Base-by-base conservation (phyloP, 2,797 vertebrate genomes). In the Arnoldichthys spilopterus region DNA sequence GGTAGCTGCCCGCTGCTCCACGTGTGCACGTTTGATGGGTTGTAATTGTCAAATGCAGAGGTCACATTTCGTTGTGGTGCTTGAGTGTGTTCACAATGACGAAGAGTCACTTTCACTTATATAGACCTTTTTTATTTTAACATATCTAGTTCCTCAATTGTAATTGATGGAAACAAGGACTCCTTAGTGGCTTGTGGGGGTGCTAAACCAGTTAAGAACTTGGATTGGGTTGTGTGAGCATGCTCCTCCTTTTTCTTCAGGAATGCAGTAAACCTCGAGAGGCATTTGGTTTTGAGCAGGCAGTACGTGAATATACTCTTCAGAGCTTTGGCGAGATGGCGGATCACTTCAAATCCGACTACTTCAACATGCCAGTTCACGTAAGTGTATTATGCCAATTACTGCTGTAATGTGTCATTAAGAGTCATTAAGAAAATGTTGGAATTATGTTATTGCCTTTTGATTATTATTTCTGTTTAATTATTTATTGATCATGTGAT, bases 331-430 rank as follows among this genome's bases (percentile, higher is more conserved):
- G 98, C 63, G 98, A 99, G 90, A 99, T 99, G 98, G 98, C 98
- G 4, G 98, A 99, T 92, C 96, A 97, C 90, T 99, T 99, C 92
- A 99, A 99, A 86, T 98, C 98, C 0, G 98, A 99, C 92, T 99
- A 99, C 88, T 99, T 99, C 92, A 99, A 98, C 94, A 99, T 99
- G 97, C 98, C 98, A 0, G 98, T 99, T 78, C 98, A 99, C 32
- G 98, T 99, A 91, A 92, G 95, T 53, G 6, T 63, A 7, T 20
- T 37, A 7, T 30, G 1, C 24, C 18, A 32, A 2, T 8, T 24
- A 26, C 26, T 30, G 43, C 4, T 49, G 66, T 47, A 28, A 47
- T 3, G 28, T n/a, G 12, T 18, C 0, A 26, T 26, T 22, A n/a
- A 51, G 20, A n/a, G 53, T 56, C 22, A 58, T 13, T 61, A 8